Percentiles rank a stretch among this genome's conserved stretches.
phyloP scores from a whole-genome alignment of 2,888 invertebrate genomes.

The Cataglyphis livida region DNA sequence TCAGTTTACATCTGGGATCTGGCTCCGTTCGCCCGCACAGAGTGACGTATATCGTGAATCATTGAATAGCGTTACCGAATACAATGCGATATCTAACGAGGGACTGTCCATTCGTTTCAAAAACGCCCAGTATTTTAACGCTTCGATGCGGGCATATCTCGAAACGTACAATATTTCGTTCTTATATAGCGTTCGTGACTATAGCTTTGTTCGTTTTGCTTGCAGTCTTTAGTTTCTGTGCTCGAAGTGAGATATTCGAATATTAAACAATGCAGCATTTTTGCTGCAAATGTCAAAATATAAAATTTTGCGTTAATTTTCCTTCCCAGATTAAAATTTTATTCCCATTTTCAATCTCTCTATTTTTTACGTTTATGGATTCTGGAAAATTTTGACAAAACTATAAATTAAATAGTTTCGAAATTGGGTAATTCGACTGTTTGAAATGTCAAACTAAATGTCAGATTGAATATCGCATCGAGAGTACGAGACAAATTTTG shows the following conservation, averaged over 20 bases:
- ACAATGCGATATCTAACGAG: slow-evolving; percentile 6
- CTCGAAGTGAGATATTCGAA: not conserved
- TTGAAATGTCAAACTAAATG: not conserved
- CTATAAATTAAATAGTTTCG: not conserved
- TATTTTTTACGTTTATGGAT: not conserved
- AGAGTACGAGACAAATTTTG: not conserved
- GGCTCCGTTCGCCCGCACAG: not conserved
- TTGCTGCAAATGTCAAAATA: not conserved
- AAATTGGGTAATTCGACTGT: not conserved
- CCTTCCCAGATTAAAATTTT: not conserved
- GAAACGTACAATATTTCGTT: not conserved
- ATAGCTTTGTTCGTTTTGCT: not conserved
- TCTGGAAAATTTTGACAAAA: not conserved
- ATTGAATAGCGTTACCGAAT: not conserved
- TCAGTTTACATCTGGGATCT: slow-evolving; percentile 19
- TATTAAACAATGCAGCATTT: not conserved
- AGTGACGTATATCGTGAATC: slow-evolving; percentile 27
- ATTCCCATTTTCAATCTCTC: not conserved
- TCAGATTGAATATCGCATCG: not conserved
- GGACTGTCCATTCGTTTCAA: slow-evolving; percentile 10
- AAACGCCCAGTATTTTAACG: not conserved
- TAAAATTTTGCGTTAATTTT: no score
- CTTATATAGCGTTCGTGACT: not conserved
- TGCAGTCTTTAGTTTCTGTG: not conserved
- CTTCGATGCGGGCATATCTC: not conserved